phyloP scores from a whole-genome alignment of 2,113 vertebrate species.

The Salvelinus sp. region DNA sequence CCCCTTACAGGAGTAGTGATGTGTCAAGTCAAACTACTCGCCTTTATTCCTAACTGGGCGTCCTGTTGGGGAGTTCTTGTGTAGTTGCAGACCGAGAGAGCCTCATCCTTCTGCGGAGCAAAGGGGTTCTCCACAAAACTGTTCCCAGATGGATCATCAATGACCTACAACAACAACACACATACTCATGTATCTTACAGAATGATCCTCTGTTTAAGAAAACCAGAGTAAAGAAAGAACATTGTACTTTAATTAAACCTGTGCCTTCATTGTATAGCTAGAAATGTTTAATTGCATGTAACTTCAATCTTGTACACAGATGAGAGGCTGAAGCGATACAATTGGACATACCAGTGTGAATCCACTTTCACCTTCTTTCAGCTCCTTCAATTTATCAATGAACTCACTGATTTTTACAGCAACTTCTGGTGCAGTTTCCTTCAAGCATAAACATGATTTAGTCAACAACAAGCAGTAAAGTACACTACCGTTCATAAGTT shows the following conservation, averaged over 20 bases:
- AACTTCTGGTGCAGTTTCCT: conserved; percentile 67
- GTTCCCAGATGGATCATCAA: conserved; percentile 94
- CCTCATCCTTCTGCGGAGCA: conserved; percentile 82
- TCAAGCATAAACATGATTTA: conserved; percentile 7
- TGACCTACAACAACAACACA: conserved; percentile 66
- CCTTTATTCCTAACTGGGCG: conserved; percentile 80
- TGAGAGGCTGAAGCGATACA: not conserved
- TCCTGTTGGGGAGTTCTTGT: conserved; percentile 79
- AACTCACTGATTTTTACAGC: conserved; percentile 86
- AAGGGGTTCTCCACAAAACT: conserved; percentile 93
- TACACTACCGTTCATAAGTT: not conserved
- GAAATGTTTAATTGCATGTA: not conserved
- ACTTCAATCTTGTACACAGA: not conserved
- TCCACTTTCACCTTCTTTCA: conserved; percentile 76
- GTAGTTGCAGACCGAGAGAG: conserved; percentile 79
- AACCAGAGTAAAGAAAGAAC: too few relatives aligned
- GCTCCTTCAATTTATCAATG: conserved; percentile 76
- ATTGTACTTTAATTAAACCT: not conserved
- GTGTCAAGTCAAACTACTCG: conserved; percentile 35
- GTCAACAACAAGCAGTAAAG: not conserved
- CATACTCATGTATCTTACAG: too few relatives aligned
- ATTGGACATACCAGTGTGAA: conserved; percentile 85
- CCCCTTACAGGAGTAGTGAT: not conserved
- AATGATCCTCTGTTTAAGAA: too few relatives aligned
- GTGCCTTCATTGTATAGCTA: not conserved